Percentiles rank a stretch among this genome's conserved stretches.
Evolutionary conservation across 2,888 invertebrate genomes (phyloP).

Genomic region (Cephus nigrinus): DNA sequence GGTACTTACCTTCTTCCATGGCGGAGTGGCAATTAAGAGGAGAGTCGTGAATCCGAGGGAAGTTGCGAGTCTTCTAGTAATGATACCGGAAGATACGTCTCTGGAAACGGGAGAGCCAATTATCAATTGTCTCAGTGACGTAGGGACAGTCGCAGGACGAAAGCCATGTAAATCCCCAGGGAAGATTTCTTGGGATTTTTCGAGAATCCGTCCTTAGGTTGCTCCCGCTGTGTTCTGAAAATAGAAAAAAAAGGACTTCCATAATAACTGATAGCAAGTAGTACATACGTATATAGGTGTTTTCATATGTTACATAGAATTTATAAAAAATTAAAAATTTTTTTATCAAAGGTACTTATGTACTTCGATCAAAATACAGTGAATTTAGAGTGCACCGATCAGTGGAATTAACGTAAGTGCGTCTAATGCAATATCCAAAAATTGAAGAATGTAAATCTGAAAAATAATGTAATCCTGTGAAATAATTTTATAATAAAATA

Average conservation of each 20-base stretch:
- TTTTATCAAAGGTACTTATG: too few relatives aligned
- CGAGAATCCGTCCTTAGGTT: neutral
- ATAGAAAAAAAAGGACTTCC: neutral
- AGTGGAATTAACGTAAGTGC: too few relatives aligned
- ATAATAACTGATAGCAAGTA: too few relatives aligned
- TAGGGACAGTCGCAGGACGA: neutral
- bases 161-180: neutral
- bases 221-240: neutral
- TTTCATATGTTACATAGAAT: too few relatives aligned
- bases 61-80: neutral
- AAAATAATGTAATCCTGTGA: neutral
- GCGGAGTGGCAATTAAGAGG: neutral
- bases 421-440: neutral
- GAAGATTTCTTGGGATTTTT: neutral
- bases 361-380: too few relatives aligned
- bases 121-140: neutral
- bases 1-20: neutral
- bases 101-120: neutral
- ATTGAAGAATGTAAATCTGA: neutral
- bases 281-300: too few relatives aligned
- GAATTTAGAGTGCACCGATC: too few relatives aligned
- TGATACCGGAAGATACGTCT: neutral
- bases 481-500: neutral
- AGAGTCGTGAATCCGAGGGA: conserved; percentile 2
- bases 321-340: too few relatives aligned